Percentiles rank a stretch among this genome's conserved stretches.
These are phyloP conservation scores for Cephus pulcher DNA, from an alignment of 2,888 invertebrate species.

Conservation along the genomic window DNA sequence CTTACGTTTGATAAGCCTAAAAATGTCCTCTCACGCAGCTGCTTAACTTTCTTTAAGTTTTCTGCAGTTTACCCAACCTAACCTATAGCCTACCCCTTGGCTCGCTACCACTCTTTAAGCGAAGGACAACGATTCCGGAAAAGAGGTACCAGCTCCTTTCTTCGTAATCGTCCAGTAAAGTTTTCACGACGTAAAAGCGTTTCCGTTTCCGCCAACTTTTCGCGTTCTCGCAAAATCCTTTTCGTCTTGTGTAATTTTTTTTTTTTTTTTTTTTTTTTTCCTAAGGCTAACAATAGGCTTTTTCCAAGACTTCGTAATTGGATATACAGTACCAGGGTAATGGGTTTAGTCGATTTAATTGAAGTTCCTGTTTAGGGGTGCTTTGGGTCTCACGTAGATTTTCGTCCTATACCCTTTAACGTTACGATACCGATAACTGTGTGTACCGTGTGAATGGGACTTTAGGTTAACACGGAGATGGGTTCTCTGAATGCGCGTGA, in stretches of 20 bases:
- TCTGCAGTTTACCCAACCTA: not conserved
- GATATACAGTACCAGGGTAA: not conserved
- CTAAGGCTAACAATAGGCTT: not conserved
- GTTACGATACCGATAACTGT: not conserved
- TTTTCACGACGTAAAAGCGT: not conserved
- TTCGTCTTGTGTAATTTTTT: not conserved
- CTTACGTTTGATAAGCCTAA: slow-evolving; percentile 4
- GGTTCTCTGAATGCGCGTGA: not conserved
- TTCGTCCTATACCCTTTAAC: not conserved
- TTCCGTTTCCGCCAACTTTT: not conserved
- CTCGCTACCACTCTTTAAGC: not conserved
- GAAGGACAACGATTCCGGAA: not conserved
- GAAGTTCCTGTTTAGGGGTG: not conserved
- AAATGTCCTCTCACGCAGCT: slow-evolving; percentile 17
- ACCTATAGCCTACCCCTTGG: not conserved
- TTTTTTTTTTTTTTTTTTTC: not conserved
- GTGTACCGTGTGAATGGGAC: not conserved
- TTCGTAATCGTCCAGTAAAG: not conserved
- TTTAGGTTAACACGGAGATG: not conserved
- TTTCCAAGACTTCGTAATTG: not conserved
- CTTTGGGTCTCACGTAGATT: not conserved
- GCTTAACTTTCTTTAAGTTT: slow-evolving; percentile 15
- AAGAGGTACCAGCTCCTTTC: not conserved
- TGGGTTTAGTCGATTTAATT: not conserved
- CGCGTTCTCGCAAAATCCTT: not conserved